Percentiles rank a stretch among this genome's conserved stretches.
Conservation (phyloP, 2,888 invertebrate genomes). For the Dynastes hyllus region DNA sequence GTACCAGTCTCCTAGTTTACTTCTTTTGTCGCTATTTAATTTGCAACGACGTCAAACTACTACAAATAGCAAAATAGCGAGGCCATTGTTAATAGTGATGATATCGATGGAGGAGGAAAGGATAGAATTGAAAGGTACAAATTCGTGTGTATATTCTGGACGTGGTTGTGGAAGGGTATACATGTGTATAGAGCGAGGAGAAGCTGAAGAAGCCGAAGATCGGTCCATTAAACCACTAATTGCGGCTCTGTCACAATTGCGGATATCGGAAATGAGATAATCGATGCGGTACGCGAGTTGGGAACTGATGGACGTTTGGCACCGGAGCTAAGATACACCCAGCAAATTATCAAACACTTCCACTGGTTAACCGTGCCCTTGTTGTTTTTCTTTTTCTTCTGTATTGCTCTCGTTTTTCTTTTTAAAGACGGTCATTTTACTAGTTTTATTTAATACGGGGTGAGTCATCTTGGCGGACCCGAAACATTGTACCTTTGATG, state of each 20-base stretch:
- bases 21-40: not conserved
- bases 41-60: not conserved
- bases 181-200: conserved; percentile 14
- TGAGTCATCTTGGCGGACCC: no score
- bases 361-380: not conserved
- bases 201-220: conserved; percentile 62
- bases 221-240: conserved; percentile 68
- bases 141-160: not conserved
- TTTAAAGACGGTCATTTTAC: no score
- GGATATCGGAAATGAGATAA: conserved; percentile 69
- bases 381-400: not conserved
- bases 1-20: not conserved
- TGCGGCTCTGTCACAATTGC: conserved; percentile 67
- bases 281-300: conserved; percentile 67
- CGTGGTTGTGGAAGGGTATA: not conserved
- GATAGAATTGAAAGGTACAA: not conserved
- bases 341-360: conserved; percentile 18
- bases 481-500: no score
- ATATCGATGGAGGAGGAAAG: not conserved
- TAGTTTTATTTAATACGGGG: no score
- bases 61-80: not conserved
- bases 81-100: not conserved
- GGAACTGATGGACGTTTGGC: conserved; percentile 47
- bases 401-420: no score
- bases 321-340: not conserved